Conservation (phyloP, 2,888 invertebrate genomes). For the Lissonota sp. region DNA sequence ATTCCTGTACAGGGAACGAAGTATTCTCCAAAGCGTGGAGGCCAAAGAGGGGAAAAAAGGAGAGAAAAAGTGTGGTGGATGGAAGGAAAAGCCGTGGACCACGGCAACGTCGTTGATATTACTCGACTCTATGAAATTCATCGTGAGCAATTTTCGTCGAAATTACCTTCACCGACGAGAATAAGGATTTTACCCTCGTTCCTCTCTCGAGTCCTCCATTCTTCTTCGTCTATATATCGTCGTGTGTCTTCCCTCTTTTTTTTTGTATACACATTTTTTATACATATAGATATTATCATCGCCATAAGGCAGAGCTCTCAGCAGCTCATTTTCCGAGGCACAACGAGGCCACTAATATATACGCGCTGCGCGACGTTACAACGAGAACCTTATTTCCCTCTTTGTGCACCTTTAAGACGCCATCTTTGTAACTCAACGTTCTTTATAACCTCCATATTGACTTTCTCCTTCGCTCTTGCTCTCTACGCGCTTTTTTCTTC, state of each 20-base stretch:
- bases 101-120: conserved; percentile 11
- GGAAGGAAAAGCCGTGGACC: background rate
- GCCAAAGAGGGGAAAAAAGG: too few relatives aligned
- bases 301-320: too few relatives aligned
- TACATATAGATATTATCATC: background rate
- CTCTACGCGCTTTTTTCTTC: background rate
- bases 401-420: conserved; percentile 25
- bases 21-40: too few relatives aligned
- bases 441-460: background rate
- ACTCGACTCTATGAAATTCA: conserved; percentile 56
- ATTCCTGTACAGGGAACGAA: too few relatives aligned
- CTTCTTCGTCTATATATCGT: conserved; percentile 4
- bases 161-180: conserved; percentile 42
- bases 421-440: conserved; percentile 17
- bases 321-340: too few relatives aligned
- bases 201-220: conserved; percentile 40
- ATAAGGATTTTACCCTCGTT: conserved; percentile 35
- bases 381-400: background rate
- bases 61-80: too few relatives aligned
- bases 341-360: conserved; percentile 1
- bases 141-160: conserved; percentile 49
- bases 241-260: background rate
- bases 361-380: background rate
- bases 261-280: conserved; percentile 7
- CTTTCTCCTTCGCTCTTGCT: background rate